phyloP scores from a whole-genome alignment of 1,140 invertebrate genomes.

The Trichomalopsis sarcophagae region DNA sequence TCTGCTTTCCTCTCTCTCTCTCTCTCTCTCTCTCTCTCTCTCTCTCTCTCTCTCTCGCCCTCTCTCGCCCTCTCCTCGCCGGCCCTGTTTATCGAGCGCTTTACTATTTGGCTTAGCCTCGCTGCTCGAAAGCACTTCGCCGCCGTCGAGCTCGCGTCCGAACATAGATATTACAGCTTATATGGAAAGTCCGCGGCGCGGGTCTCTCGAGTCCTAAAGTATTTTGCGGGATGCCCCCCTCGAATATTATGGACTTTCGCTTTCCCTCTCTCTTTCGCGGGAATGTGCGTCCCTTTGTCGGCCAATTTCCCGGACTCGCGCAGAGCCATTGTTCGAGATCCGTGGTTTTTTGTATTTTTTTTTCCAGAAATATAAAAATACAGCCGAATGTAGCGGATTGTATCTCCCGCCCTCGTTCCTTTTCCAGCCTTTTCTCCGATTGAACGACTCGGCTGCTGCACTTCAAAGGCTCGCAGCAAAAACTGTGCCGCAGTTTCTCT shows the following conservation, averaged over 20 bases:
- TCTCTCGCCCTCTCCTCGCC: not conserved
- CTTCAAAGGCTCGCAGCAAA: conserved; percentile 20
- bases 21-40: conserved; percentile 1
- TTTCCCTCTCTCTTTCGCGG: not conserved
- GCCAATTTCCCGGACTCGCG: conserved; percentile 14
- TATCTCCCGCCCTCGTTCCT: not conserved
- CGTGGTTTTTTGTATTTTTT: not conserved
- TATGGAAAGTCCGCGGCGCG: conserved; percentile 22
- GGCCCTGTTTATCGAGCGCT: conserved; percentile 51
- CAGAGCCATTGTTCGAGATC: conserved; percentile 1
- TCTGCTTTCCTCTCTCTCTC: conserved; percentile 14
- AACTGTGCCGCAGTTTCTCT: conserved; percentile 15
- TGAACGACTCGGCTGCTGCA: not conserved
- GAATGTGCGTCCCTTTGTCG: not conserved
- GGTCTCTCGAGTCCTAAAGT: conserved; percentile 21
- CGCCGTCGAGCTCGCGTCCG: conserved; percentile 47
- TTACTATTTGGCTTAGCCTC: conserved; percentile 52
- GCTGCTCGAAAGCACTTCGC: conserved; percentile 33
- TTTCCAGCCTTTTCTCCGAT: not conserved
- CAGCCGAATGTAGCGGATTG: not conserved
- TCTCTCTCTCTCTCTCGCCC: no score
- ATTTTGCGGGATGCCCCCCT: conserved; percentile 27
- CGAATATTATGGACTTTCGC: conserved; percentile 28
- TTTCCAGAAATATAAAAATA: no score
- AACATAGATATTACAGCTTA: conserved; percentile 46